phyloP scores from a whole-genome alignment of 1,140 invertebrate genomes.

The Thalassaphorura encarpata region DNA sequence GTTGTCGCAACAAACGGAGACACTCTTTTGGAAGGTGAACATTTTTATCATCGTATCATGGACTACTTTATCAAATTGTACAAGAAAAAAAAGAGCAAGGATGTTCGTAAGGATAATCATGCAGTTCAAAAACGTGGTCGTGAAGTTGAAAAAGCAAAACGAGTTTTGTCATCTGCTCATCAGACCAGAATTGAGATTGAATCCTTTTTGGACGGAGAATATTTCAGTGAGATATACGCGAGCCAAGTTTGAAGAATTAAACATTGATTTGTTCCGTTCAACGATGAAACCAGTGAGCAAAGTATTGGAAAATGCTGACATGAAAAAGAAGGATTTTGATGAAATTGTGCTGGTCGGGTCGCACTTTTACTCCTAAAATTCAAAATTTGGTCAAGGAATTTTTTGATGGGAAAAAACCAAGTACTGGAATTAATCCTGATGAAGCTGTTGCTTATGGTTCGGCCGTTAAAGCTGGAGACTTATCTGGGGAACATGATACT shows the following conservation, averaged over 20 bases:
- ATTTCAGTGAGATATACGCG: constrained; percentile 98
- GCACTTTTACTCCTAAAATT: constrained; percentile 97
- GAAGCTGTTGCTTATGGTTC: constrained; percentile 97
- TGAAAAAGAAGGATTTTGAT: constrained; percentile 97
- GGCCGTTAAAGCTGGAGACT: constrained; percentile 68
- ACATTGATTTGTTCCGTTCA: constrained; percentile 69
- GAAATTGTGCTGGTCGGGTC: constrained; percentile 99
- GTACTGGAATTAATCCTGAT: constrained; percentile 91
- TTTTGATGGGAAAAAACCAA: constrained; percentile 96
- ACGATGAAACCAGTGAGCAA: constrained; percentile 99
- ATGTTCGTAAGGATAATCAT: constrained; percentile 72
- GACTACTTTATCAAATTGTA: constrained; percentile 97
- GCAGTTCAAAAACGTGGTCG: constrained; percentile 92
- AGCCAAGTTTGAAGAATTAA: constrained; percentile 98
- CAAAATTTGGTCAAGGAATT: constrained; percentile 98
- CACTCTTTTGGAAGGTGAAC: constrained; percentile 96
- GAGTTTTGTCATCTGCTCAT: constrained; percentile 87
- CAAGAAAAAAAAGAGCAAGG: constrained; percentile 99
- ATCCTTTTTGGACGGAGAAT: constrained; percentile 96
- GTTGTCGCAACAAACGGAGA: constrained; percentile 97
- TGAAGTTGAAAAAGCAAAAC: constrained; percentile 96
- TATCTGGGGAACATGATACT: constrained; percentile 82
- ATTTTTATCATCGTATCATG: constrained; percentile 98
- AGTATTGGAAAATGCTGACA: constrained; percentile 93
- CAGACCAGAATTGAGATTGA: constrained; percentile 98